Conservation (phyloP, 2,113 vertebrate species). For the Ptychochromis oligacanthus region DNA sequence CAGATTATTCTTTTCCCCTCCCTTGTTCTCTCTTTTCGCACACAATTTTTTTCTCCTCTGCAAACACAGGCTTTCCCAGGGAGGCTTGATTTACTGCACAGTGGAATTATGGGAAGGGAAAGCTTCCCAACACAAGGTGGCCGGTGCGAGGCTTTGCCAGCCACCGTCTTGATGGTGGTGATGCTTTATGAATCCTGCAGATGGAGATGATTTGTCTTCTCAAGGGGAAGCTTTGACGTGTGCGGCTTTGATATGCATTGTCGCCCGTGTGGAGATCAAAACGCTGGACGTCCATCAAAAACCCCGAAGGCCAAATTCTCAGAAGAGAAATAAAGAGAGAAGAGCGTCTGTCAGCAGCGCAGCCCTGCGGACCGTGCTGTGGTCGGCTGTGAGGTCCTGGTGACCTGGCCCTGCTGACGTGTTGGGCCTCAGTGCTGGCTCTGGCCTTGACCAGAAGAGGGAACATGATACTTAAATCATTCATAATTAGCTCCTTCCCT, state of each 20-base stretch:
- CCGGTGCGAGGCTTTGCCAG: slow-evolving; percentile 30
- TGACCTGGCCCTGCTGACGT: slow-evolving; percentile 63
- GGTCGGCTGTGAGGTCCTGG: slow-evolving; percentile 64
- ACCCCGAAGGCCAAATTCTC: slow-evolving; percentile 19
- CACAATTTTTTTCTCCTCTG: slow-evolving; percentile 34
- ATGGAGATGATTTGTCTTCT: slow-evolving; percentile 54
- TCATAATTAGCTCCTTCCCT: slow-evolving; percentile 75
- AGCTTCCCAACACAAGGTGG: slow-evolving; percentile 53
- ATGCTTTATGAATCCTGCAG: slow-evolving; percentile 58
- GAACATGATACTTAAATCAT: slow-evolving; percentile 75
- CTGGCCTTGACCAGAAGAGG: slow-evolving; percentile 57
- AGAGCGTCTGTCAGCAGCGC: slow-evolving; percentile 65
- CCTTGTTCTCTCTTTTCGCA: slow-evolving; percentile 5
- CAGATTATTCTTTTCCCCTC: slow-evolving; percentile 42
- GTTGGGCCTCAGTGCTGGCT: slow-evolving; percentile 62
- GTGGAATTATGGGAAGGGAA: slow-evolving; percentile 57
- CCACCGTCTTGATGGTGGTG: slow-evolving; percentile 35
- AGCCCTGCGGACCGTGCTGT: slow-evolving; percentile 46
- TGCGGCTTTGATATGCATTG: slow-evolving; percentile 38
- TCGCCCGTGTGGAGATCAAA: slow-evolving; percentile 59
- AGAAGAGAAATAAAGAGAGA: slow-evolving; percentile 56
- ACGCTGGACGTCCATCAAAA: slow-evolving; percentile 41
- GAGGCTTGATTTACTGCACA: slow-evolving; percentile 65
- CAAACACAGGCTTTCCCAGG: slow-evolving; percentile 51
- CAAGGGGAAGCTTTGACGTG: slow-evolving; percentile 33